Percentiles rank a stretch among this genome's conserved stretches.
phyloP scores from a whole-genome alignment of 23 tunicate species.

The Aplidium turbinatum region DNA sequence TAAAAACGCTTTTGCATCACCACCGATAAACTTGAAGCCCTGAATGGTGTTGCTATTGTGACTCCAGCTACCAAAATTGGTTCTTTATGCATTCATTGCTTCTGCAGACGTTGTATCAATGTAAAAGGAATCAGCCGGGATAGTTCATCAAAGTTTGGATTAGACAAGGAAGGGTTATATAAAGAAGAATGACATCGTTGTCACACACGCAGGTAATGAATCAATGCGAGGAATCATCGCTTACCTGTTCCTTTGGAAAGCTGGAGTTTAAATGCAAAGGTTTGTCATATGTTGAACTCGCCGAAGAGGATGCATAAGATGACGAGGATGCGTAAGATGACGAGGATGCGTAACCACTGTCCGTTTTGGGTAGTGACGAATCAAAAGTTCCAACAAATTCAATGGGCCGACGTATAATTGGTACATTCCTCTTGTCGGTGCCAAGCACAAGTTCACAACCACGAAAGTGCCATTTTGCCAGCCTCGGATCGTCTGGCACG shows the following conservation, averaged over 20 bases:
- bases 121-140: too few relatives aligned
- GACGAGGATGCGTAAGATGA: not conserved
- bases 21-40: too few relatives aligned
- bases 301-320: not conserved
- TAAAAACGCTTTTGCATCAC: too few relatives aligned
- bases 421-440: not conserved
- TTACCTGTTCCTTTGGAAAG: not conserved
- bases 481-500: slow-evolving; percentile 1
- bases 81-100: too few relatives aligned
- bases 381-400: not conserved
- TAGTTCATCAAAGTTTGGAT: too few relatives aligned
- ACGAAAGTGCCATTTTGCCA: slow-evolving; percentile 18
- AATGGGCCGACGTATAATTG: not conserved
- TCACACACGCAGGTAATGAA: too few relatives aligned
- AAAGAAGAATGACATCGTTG: too few relatives aligned
- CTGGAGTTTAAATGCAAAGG: not conserved
- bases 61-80: too few relatives aligned
- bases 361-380: not conserved
- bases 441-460: slow-evolving; percentile 24
- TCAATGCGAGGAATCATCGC: not conserved
- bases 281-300: not conserved
- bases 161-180: too few relatives aligned
- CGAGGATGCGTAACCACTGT: slow-evolving; percentile 15
- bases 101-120: too few relatives aligned
- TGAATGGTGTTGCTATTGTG: too few relatives aligned